Percentiles rank a stretch among this genome's conserved stretches.
phyloP scores from a whole-genome alignment of 53 echinoderm and acorn worm species.

The Actinopyga echinites region DNA sequence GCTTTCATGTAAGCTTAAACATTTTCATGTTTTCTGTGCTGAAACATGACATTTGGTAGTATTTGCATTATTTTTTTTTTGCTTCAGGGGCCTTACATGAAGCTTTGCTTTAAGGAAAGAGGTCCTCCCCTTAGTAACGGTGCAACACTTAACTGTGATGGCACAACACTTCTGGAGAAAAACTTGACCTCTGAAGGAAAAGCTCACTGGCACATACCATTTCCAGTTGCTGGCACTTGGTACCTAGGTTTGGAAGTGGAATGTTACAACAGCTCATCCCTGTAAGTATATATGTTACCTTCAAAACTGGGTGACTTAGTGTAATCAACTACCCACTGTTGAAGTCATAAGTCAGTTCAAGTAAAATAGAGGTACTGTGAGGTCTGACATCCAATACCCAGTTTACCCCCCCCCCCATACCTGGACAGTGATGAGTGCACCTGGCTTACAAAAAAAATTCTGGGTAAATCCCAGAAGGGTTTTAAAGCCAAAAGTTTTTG shows the following conservation, averaged over 20 bases:
- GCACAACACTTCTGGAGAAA: conserved; percentile 31
- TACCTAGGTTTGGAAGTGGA: conserved; percentile 64
- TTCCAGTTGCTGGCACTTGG: conserved; percentile 81
- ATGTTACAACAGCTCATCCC: conserved; percentile 58
- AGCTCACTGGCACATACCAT: conserved; percentile 72
- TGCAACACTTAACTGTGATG: conserved; percentile 29
- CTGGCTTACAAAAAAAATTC: background rate
- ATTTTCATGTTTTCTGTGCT: too few species aligned
- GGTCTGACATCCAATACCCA: too few species aligned
- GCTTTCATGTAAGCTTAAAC: too few species aligned
- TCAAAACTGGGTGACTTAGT: too few species aligned
- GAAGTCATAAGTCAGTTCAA: too few species aligned
- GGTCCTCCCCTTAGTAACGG: conserved; percentile 54
- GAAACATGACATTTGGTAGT: too few species aligned
- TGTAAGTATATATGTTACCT: background rate
- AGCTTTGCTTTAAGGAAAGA: conserved; percentile 38
- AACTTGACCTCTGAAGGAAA: conserved; percentile 27
- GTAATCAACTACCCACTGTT: too few species aligned
- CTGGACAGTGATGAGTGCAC: too few species aligned
- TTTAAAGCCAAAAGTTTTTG: background rate
- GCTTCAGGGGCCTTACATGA: conserved; percentile 17
- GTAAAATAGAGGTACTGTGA: too few species aligned
- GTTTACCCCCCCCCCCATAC: too few species aligned
- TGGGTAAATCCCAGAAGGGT: background rate
- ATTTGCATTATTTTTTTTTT: conserved; percentile 3